A percentile compares a stretch with the other conserved stretches of the same genome.
These are phyloP conservation scores for Catharus fuscescens DNA, from an alignment of 2,113 vertebrate species.

Conservation along the genomic window DNA sequence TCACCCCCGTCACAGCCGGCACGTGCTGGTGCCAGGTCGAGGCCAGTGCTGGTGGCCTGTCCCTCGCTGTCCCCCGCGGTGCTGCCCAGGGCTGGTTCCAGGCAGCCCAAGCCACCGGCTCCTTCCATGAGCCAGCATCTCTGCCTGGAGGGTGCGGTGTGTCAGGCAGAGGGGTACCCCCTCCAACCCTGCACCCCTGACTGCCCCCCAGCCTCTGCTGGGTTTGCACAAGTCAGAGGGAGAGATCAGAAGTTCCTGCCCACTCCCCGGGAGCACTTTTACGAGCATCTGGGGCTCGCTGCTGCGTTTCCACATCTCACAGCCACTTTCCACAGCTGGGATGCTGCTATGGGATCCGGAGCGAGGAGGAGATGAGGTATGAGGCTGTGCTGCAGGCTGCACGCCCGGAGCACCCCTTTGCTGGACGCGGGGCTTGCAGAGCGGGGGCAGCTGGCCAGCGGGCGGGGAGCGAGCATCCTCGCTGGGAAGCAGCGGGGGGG, in stretches of 20 bases:
- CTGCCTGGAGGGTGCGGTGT: not conserved
- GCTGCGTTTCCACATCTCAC: not conserved
- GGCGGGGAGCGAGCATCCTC: not conserved
- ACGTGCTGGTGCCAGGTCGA: not conserved
- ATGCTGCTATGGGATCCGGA: not conserved
- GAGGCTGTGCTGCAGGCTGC: not conserved
- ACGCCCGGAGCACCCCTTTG: not conserved
- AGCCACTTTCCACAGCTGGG: not conserved
- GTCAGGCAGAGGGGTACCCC: not conserved
- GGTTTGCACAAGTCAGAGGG: not conserved
- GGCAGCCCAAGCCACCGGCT: not conserved
- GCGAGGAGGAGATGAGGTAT: not conserved
- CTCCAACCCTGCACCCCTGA: rapidly evolving
- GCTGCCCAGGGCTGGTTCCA: not conserved
- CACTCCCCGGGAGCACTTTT: not conserved
- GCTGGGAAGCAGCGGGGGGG: not conserved
- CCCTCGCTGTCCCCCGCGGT: not conserved
- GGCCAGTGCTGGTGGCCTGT: not conserved
- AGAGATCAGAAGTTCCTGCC: not conserved
- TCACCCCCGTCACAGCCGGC: not conserved
- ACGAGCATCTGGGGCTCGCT: not conserved
- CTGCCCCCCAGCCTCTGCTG: not conserved
- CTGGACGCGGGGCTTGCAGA: not conserved
- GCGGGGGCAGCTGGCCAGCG: not conserved
- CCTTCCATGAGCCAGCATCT: not conserved